These are phyloP conservation scores for Saccopteryx leptura DNA, from an alignment of 2,113 vertebrate species.

Conservation along the genomic window DNA sequence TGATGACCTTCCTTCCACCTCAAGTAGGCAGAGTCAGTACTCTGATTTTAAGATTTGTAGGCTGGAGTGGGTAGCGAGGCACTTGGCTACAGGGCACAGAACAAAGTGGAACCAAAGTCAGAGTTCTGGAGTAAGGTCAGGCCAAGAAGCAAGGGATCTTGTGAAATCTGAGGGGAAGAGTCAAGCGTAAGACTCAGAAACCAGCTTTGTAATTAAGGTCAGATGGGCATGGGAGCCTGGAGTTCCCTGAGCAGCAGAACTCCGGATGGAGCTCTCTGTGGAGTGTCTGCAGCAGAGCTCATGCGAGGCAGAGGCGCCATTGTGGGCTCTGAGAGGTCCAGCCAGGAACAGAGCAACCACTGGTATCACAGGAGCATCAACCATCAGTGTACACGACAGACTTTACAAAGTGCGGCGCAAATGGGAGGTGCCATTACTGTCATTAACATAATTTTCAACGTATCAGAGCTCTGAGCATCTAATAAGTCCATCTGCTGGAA, in stretches of 20 bases:
- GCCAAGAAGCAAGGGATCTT: not conserved
- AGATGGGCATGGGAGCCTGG: not conserved
- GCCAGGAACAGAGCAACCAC: not conserved
- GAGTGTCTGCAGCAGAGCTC: not conserved
- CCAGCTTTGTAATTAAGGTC: not conserved
- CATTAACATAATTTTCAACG: not conserved
- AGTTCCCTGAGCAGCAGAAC: not conserved
- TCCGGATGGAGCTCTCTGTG: not conserved
- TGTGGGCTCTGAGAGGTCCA: not conserved
- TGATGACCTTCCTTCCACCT: not conserved
- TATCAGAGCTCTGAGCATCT: not conserved
- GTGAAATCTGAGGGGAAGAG: fast-evolving
- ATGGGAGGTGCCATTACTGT: not conserved
- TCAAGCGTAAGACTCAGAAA: not conserved
- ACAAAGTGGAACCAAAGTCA: not conserved
- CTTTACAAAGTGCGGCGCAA: not conserved
- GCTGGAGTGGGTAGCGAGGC: not conserved
- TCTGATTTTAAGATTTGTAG: not conserved
- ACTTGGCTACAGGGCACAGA: not conserved
- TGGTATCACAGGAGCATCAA: not conserved
- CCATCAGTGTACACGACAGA: not conserved
- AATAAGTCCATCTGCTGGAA: not conserved
- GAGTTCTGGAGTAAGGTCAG: not conserved
- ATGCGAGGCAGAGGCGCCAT: not conserved
- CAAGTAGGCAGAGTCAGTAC: not conserved